A percentile compares a stretch with the other conserved stretches of the same genome.
phyloP scores from a whole-genome alignment of 2,888 invertebrate genomes.

The Scrobipalpa atriplicella region DNA sequence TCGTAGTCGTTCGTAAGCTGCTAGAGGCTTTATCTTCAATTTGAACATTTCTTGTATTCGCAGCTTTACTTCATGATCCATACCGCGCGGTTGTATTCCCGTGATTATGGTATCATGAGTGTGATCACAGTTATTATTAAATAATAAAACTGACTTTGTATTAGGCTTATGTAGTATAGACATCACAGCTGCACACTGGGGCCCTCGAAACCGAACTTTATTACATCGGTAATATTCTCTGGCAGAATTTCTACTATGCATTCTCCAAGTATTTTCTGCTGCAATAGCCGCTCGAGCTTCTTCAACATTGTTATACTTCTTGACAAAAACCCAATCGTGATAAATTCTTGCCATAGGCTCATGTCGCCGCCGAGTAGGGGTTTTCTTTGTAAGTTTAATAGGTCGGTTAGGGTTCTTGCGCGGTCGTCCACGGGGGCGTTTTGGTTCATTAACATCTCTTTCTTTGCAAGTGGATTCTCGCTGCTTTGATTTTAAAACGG shows the following conservation, averaged over 20 bases:
- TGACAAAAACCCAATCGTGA: slow-evolving; percentile 4
- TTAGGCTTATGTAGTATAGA: background rate
- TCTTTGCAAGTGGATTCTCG: background rate
- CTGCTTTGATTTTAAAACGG: background rate
- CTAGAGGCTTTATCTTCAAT: background rate
- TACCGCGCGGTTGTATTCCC: slow-evolving; percentile 10
- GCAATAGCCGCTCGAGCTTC: background rate
- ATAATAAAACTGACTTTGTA: background rate
- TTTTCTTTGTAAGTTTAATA: background rate
- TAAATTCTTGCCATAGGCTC: background rate
- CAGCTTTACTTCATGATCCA: slow-evolving; percentile 6
- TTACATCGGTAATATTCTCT: slow-evolving; percentile 4
- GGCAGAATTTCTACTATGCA: background rate
- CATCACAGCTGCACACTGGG: slow-evolving; percentile 12
- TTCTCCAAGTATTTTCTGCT: slow-evolving; percentile 5
- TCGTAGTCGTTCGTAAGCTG: background rate
- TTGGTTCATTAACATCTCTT: background rate
- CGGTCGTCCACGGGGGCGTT: background rate
- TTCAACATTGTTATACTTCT: background rate
- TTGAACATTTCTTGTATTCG: background rate
- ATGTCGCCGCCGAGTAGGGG: background rate
- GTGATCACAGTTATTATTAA: slow-evolving; percentile 19
- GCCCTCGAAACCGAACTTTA: background rate
- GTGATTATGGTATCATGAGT: background rate
- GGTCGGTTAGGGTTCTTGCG: background rate